Conservation (phyloP, 2,888 invertebrate genomes). For the Sarcophaga caerulescens region DNA sequence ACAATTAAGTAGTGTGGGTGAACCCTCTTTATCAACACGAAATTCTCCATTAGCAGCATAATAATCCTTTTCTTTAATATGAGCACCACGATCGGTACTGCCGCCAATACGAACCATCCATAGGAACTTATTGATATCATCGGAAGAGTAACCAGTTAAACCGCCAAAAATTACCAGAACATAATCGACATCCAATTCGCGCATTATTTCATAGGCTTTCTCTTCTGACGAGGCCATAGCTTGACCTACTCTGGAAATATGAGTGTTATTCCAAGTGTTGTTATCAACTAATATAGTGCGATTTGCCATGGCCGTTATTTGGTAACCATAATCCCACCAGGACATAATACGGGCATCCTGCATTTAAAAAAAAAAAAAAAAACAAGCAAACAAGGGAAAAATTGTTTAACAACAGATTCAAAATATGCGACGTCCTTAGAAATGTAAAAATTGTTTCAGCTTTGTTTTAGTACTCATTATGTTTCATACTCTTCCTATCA, state of each 20-base stretch:
- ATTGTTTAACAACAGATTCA: neutral
- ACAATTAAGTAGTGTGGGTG: slow-evolving; percentile 94
- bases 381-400: slow-evolving; percentile 1
- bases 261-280: slow-evolving; percentile 99
- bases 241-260: slow-evolving; percentile 98
- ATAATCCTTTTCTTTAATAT: slow-evolving; percentile 98
- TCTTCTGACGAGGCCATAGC: slow-evolving; percentile 99
- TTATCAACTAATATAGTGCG: slow-evolving; percentile 98
- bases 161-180: slow-evolving; percentile 99
- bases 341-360: slow-evolving; percentile 98
- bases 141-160: slow-evolving; percentile 98
- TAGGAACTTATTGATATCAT: slow-evolving; percentile 99
- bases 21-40: slow-evolving; percentile 96
- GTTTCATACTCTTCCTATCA: slow-evolving; percentile 81
- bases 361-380: slow-evolving; percentile 62
- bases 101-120: slow-evolving; percentile 99
- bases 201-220: slow-evolving; percentile 98
- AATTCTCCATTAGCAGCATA: slow-evolving; percentile 98
- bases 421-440: neutral
- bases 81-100: slow-evolving; percentile 95
- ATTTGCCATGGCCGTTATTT: slow-evolving; percentile 99
- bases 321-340: slow-evolving; percentile 99
- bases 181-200: slow-evolving; percentile 97
- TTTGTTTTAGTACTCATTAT: slow-evolving; percentile 76
- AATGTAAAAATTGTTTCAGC: slow-evolving; percentile 70